Base-by-base conservation (phyloP, 2,113 vertebrate species). In the Symphodus melops region DNA sequence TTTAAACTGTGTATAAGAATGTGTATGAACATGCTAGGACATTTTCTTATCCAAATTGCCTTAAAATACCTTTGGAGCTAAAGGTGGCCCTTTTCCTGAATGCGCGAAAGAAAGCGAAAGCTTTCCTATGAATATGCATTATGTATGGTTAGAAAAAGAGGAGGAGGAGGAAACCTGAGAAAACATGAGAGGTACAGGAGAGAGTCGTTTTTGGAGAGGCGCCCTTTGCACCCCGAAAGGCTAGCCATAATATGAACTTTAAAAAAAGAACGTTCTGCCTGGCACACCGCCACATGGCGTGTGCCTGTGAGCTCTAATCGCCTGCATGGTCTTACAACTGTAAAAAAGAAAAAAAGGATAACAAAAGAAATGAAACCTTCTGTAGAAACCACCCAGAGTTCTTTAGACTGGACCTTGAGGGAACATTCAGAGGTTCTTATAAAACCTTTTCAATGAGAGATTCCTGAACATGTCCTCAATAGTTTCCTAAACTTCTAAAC, bases 231-330 rank as follows among this genome's bases (percentile, higher is more conserved):
- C 77, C 80, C 84, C 60, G 49, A 89, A 92, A 80, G 83, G 72
- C 82, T 76, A 87, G 82, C 81, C 83, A 86, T 91, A 89, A 89
- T 86, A 88, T 87, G 37, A 92, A 87, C 77, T 82, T 77, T 68
- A 85, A 83, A 88, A 85, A 57, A 73, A 90, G 88, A 88, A 82
- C 68, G 75, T 88, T 79, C 81, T 36, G 61, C 61, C 59, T 86
- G 87, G 89, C 84, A 68, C 37, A 2, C 21, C 17, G 82, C 85
- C 71, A 87, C 68, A 55, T 55, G 88, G 81, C 79, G 68, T 84
- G 88, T 82, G 82, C 60, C 86, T 87, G 52, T 68, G 51, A 67
- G 61, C 78, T 72, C 83, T 79, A 86, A 90, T 89, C 75, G 61
- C 67, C 57, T 58, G 65, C 51, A 68, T 80, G 76, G 64, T 79